These are phyloP conservation scores for Pterobdella sp. DNA, from an alignment of 2,888 invertebrate genomes.

Conservation along the genomic window DNA sequence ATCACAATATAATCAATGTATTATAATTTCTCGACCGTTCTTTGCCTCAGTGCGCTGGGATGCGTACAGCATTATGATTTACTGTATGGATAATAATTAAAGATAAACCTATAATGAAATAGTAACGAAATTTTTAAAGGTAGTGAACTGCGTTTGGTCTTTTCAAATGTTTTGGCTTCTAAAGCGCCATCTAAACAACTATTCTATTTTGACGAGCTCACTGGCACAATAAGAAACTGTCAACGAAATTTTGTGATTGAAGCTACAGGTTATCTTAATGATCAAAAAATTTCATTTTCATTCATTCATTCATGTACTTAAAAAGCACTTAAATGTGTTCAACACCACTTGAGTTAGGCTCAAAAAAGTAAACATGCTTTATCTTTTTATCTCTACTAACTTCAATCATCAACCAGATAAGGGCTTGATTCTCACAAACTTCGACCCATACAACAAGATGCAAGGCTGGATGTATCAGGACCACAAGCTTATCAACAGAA, in stretches of 20 bases:
- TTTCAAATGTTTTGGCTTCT: neutral
- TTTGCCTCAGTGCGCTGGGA: too few relatives aligned
- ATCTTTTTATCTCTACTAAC: neutral
- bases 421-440: conserved; percentile 27
- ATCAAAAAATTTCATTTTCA: neutral
- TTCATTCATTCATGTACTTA: neutral
- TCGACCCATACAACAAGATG: conserved; percentile 33
- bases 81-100: too few relatives aligned
- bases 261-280: conserved; percentile 13
- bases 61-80: too few relatives aligned
- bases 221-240: conserved; percentile 30
- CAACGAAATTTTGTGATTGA: conserved; percentile 28
- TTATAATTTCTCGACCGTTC: too few relatives aligned
- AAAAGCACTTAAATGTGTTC: too few relatives aligned
- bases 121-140: too few relatives aligned
- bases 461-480: conserved; percentile 29
- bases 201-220: conserved; percentile 29
- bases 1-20: too few relatives aligned
- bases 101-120: too few relatives aligned
- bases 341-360: too few relatives aligned
- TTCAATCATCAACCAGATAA: neutral
- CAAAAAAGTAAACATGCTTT: too few relatives aligned
- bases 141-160: neutral
- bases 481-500: conserved; percentile 28
- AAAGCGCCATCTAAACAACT: conserved; percentile 12